These are phyloP conservation scores for Xestia xanthographa DNA, from an alignment of 2,888 invertebrate genomes.

Conservation along the genomic window DNA sequence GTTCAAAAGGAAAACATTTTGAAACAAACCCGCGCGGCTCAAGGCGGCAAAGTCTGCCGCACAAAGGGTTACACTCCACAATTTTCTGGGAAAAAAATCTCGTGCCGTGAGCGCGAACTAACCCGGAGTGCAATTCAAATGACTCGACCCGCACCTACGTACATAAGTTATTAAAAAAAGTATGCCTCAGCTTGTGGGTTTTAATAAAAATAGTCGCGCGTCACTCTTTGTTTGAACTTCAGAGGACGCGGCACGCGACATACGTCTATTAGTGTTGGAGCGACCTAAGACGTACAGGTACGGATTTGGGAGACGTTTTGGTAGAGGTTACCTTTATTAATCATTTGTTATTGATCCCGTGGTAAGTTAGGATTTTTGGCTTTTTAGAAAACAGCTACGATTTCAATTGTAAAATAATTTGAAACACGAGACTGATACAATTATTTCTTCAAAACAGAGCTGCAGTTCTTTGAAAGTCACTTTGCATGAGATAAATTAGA, in stretches of 20 bases:
- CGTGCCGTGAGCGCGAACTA: constrained; percentile 77
- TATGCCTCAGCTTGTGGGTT: constrained; percentile 87
- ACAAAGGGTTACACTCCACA: constrained; percentile 85
- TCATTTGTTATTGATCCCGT: background rate
- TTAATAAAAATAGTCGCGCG: constrained; percentile 90
- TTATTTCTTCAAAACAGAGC: background rate
- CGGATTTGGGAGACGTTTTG: constrained; percentile 69
- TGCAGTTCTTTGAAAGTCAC: background rate
- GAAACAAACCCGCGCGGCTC: constrained; percentile 75
- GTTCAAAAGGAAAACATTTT: constrained; percentile 68
- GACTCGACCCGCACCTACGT: constrained; percentile 78
- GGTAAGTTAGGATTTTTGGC: no score
- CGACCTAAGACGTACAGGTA: constrained; percentile 86
- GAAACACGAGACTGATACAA: background rate
- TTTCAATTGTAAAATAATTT: background rate
- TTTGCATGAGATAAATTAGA: background rate
- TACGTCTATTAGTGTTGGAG: constrained; percentile 86
- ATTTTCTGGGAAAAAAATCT: constrained; percentile 85
- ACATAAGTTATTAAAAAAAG: constrained; percentile 91
- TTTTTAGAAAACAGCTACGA: background rate
- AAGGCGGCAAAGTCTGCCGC: constrained; percentile 78
- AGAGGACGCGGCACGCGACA: constrained; percentile 84
- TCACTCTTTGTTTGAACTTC: constrained; percentile 89
- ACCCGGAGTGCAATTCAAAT: constrained; percentile 79
- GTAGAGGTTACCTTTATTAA: constrained; percentile 14